Evolutionary conservation across 2,113 vertebrate genomes (phyloP).

Genomic region (Onychorhynchus coronatus): DNA sequence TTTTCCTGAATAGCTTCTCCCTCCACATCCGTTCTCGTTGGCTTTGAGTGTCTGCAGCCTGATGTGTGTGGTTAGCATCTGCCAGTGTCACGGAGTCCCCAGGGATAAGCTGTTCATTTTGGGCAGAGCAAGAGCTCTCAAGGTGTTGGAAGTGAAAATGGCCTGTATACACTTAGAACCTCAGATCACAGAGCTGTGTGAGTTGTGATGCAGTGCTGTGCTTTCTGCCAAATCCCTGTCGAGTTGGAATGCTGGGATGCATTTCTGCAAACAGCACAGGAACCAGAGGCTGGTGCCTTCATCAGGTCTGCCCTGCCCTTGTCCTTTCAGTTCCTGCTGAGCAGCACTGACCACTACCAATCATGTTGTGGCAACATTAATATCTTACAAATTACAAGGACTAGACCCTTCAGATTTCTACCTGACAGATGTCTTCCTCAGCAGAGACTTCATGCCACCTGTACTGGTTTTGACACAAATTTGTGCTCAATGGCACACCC

Average conservation of each 20-base stretch:
- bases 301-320: neutral
- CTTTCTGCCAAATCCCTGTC: neutral
- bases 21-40: accelerated
- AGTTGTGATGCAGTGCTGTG: neutral
- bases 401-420: neutral
- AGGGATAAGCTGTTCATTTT: neutral
- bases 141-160: neutral
- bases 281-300: neutral
- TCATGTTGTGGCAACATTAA: neutral
- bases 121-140: neutral
- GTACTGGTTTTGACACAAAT: neutral
- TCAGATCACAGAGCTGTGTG: neutral
- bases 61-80: accelerated
- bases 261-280: neutral
- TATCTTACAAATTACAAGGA: neutral
- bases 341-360: neutral
- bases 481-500: neutral
- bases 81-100: neutral
- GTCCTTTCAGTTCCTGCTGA: neutral
- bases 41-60: neutral
- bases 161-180: neutral
- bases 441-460: accelerated
- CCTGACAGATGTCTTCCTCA: neutral
- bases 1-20: neutral
- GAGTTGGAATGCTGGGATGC: neutral